Base-by-base conservation (phyloP, 2,888 invertebrate genomes). In the Caenorhabditis sp. region DNA sequence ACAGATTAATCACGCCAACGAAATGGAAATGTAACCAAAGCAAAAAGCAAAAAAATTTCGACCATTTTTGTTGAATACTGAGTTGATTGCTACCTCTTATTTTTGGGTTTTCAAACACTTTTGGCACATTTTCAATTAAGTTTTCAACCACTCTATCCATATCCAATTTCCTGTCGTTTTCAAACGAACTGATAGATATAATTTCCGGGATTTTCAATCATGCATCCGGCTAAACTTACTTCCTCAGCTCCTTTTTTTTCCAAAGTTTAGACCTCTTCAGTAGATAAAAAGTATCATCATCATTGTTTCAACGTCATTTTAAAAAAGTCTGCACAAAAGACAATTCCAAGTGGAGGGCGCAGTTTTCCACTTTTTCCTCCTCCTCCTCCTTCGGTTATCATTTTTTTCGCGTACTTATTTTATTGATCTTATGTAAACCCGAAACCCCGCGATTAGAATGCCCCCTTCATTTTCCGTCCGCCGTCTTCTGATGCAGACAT, bases 351-450 rank as follows among this genome's bases (percentile, higher is more conserved):
- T 60, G 60, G 67, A 67, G 76, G n/a, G 76, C 67, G 67, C 67
- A 58, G 51, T 26, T 56, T 18, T 18, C 18, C 13, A 26, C 8
- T 24, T 4, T 9, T 32, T 60, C n/a, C n/a, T n/a, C n/a, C n/a
- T n/a, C n/a, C n/a, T n/a, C n/a, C n/a, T n/a, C n/a, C n/a, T n/a
- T n/a, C n/a, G n/a, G 76, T 67, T 76, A 76, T 76, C 76, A 67
- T 26, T 76, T 76, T 32, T 74, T 76, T 68, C 67, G 67, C 60
- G 67, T 76, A 76, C 76, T 76, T 76, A 65, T 68, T 67, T 67
- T 76, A 76, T 76, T 76, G 76, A 76, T 76, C 76, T 76, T 67
- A 40, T 67, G 76, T 76, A 76, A 76, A 76, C 67, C 67, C 67
- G 76, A 67, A 74, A 65, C 61, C 22, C 51, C 18, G 18, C 51